Evolutionary conservation across 2,888 invertebrate species (phyloP), one percentile per base, ranked within the genome.

Genomic region (Andrena marginata): DNA sequence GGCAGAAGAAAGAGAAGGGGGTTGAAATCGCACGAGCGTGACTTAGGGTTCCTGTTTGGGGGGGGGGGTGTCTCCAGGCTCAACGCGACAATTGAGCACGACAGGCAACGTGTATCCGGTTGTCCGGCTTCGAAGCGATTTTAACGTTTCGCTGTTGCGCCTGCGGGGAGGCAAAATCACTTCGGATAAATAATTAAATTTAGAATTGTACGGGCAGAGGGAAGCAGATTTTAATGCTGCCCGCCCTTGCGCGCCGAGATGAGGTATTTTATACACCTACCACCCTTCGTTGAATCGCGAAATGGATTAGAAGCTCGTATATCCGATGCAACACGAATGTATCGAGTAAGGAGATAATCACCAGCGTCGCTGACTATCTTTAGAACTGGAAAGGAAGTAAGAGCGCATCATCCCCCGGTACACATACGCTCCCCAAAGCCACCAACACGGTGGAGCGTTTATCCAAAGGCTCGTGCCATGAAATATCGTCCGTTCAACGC

Each of bases 21-120:
- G 31, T 0, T 0, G 16, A 49, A 70, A 70, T 70, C 80, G 62
- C 63, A 74, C 81, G 76, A 51, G 68, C 82, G 69, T 76, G 82
- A 82, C 82, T 82, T 68, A 51, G 56, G 51, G 63, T 33, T 70
- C 77, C 51, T 74, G 65, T 76, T 42, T 63, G 7, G 54, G 31
- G 54, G 63, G 60, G 7, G 54, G 31, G 54, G 63, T 68, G 64
- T 80, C 48, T 72, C 76, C 68, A 60, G 81, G 51, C 59, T 69
- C 54, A 8, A 56, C 72, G 75, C 67, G 84, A 77, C 83, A 73
- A 85, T 85, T 80, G 84, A 54, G 26, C 73, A 29, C 70, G 86
- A 86, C 87, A 86, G 78, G 73, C 80, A 56, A 65, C 76, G 80
- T 56, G 78, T 67, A 70, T 79, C 80, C 81, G 69, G 49, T 77